Evolutionary conservation across 2,888 invertebrate species (phyloP).

Genomic region (Alsophila aescularia): DNA sequence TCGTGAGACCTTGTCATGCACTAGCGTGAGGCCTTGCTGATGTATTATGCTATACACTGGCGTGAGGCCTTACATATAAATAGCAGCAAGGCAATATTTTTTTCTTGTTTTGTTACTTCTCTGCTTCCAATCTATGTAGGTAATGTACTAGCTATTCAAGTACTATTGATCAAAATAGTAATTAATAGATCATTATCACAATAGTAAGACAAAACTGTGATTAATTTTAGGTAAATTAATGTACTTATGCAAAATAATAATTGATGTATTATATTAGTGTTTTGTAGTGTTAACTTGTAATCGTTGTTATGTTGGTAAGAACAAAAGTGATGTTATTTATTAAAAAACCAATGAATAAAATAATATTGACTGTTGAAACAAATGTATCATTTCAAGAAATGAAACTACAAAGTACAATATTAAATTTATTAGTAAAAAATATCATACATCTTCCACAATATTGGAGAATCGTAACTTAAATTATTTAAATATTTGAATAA

Average conservation of each 20-base stretch:
- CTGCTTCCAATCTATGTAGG: too few relatives aligned
- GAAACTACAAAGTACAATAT: slow-evolving; percentile 75
- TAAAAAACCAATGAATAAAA: slow-evolving; percentile 31
- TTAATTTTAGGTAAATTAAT: slow-evolving; percentile 7
- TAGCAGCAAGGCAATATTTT: too few relatives aligned
- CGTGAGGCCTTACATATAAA: too few relatives aligned
- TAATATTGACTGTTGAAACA: slow-evolving; percentile 41
- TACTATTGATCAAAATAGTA: too few relatives aligned
- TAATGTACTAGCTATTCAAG: too few relatives aligned
- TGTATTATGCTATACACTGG: too few relatives aligned
- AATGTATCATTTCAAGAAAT: slow-evolving; percentile 44
- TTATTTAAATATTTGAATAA: slow-evolving; percentile 81
- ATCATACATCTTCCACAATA: slow-evolving; percentile 85
- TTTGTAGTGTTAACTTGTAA: slow-evolving; percentile 16
- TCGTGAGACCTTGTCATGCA: too few relatives aligned
- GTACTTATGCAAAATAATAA: slow-evolving; percentile 6
- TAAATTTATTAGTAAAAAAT: slow-evolving; percentile 85
- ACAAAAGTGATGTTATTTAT: slow-evolving; percentile 35
- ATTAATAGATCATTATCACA: slow-evolving; percentile 9
- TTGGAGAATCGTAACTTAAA: slow-evolving; percentile 83
- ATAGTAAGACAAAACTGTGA: slow-evolving; percentile 22
- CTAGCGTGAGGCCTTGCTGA: too few relatives aligned
- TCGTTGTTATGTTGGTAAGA: slow-evolving; percentile 21
- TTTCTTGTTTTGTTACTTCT: too few relatives aligned
- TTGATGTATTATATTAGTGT: slow-evolving; percentile 16